Conservation (phyloP, 64 coral and sea anemone species). For the Astreopora myriophthalma region DNA sequence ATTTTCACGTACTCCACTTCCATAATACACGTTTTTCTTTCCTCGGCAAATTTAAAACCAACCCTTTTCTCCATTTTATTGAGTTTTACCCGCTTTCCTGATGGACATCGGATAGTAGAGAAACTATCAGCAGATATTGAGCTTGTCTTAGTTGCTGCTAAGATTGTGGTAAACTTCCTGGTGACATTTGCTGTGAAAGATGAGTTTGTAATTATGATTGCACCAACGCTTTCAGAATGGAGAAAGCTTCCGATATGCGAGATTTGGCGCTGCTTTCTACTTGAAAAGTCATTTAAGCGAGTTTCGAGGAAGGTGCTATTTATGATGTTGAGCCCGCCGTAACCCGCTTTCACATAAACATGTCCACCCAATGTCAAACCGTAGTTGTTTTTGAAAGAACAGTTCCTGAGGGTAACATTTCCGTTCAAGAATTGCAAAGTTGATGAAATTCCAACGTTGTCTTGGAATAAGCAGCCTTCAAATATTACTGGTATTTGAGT, state of each 20-base stretch:
- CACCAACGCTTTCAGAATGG: slow-evolving; percentile 11
- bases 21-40: neutral
- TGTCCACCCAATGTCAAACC: neutral
- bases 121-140: neutral
- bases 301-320: slow-evolving; percentile 16
- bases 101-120: neutral
- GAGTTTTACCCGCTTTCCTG: neutral
- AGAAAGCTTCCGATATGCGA: neutral
- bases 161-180: neutral
- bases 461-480: neutral
- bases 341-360: slow-evolving; percentile 20
- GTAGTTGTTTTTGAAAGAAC: slow-evolving; percentile 38
- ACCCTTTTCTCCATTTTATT: neutral
- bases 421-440: slow-evolving; percentile 13
- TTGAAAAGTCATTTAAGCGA: neutral
- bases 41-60: neutral
- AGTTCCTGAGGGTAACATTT: slow-evolving; percentile 9
- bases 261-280: neutral
- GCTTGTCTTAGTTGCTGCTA: neutral
- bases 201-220: neutral
- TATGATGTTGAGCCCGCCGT: neutral
- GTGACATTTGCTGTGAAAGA: slow-evolving; percentile 14
- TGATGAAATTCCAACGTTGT: neutral
- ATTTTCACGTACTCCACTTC: slow-evolving; percentile 20
- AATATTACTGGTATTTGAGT: neutral